Percentiles rank a stretch among this genome's conserved stretches.
Evolutionary conservation across 1,140 invertebrate species (phyloP).

Genomic region (Bombus balteatus): DNA sequence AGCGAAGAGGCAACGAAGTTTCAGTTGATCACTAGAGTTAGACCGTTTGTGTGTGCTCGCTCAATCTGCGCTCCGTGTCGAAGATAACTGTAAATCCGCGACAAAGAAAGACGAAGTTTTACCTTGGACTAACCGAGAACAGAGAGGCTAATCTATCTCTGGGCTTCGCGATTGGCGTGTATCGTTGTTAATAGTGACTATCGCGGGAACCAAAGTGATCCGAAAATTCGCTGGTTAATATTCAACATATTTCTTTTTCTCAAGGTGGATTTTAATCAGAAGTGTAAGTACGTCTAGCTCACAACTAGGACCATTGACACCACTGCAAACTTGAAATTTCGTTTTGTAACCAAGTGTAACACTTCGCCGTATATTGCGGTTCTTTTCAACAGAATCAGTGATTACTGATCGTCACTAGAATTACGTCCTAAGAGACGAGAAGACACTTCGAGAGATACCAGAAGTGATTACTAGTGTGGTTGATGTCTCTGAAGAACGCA

Average conservation of each 20-base stretch:
- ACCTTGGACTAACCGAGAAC: slow-evolving; percentile 18
- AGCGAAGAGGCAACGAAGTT: slow-evolving; percentile 70
- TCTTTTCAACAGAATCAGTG: background rate
- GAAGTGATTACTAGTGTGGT: slow-evolving; percentile 18
- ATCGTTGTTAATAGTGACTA: slow-evolving; percentile 23
- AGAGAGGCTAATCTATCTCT: slow-evolving; percentile 4
- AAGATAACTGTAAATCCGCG: slow-evolving; percentile 74
- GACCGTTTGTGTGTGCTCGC: slow-evolving; percentile 41
- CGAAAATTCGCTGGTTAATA: no score
- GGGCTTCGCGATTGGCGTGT: background rate
- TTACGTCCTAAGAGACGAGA: background rate
- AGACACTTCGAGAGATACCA: background rate
- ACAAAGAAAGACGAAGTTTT: background rate
- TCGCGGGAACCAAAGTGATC: background rate
- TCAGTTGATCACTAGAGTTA: slow-evolving; percentile 79
- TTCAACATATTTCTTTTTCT: background rate
- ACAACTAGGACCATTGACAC: background rate
- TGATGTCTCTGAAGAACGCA: slow-evolving; percentile 30
- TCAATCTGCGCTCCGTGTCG: slow-evolving; percentile 29
- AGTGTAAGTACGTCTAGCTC: background rate
- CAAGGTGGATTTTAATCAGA: background rate
- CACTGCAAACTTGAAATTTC: background rate
- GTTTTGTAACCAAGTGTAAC: background rate
- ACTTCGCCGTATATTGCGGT: background rate
- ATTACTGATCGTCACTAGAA: no score